Evolutionary conservation across 1,140 invertebrate genomes (phyloP).

Genomic region (Centruroides vittatus): DNA sequence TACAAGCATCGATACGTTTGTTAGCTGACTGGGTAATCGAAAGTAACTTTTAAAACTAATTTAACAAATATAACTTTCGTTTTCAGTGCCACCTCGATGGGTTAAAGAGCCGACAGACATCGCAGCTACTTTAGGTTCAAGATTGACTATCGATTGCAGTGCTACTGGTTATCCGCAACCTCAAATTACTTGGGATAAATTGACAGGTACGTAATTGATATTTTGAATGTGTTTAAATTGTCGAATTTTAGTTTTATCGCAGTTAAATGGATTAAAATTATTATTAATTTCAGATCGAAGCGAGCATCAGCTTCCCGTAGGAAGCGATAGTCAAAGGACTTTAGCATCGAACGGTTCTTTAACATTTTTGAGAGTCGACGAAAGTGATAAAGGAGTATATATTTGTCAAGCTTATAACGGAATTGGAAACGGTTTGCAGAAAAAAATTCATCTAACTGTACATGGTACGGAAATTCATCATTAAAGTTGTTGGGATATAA

Average conservation of each 20-base stretch:
- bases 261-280: no score
- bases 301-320: neutral
- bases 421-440: conserved; percentile 29
- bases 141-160: conserved; percentile 31
- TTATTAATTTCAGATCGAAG: no score
- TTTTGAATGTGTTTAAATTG: no score
- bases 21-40: no score
- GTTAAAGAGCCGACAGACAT: conserved; percentile 34
- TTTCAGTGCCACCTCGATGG: conserved; percentile 39
- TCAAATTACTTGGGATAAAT: conserved; percentile 35
- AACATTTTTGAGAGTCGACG: conserved; percentile 17
- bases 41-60: no score
- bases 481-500: neutral
- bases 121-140: conserved; percentile 30
- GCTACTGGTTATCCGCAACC: conserved; percentile 38
- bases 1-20: no score
- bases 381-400: conserved; percentile 30
- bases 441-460: conserved; percentile 29
- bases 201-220: conserved; percentile 4
- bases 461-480: conserved; percentile 22
- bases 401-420: conserved; percentile 31
- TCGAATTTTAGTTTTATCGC: no score
- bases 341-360: conserved; percentile 24
- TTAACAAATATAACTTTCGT: neutral
- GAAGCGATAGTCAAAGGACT: conserved; percentile 14